Base-by-base conservation (phyloP, 2,113 vertebrate genomes). In the Poecile atricapillus region DNA sequence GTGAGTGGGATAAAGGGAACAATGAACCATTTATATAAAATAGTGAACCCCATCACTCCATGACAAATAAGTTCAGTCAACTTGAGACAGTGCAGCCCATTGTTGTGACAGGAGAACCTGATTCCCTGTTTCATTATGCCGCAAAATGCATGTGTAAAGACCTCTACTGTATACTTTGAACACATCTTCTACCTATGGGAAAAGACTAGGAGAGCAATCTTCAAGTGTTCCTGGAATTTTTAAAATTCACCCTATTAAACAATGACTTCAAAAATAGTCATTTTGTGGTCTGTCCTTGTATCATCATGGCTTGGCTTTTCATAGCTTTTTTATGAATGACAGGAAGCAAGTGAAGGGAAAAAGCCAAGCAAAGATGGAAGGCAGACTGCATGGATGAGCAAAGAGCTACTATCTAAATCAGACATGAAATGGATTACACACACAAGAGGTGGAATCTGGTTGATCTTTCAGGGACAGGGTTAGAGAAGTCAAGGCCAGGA, bases 331-430 rank as follows among this genome's bases (percentile, higher is more conserved):
- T 47, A 35, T 41, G 25, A 83, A 55, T 37, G 30, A 33, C 17
- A 73, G 27, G 27, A 91, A 88, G 79, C 4, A 21, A 70, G 11
- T 18, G 31, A 15, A 44, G 7, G 15, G 1, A 4, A 43, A 64
- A 69, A 59, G 7, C 0, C 30, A 63, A 53, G 19, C 0, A 0
- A 59, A 62, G 24, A 27, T 41, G 46, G 7, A 37, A 74, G 46
- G 18, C 2, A 0, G 15, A 28, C 43, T 85, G 39, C 4, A 11
- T 35, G 35, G 52, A 55, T 46, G 13, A 76, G 35, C 7, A 63
- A 83, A 58, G 23, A 63, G 1, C 11, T 76, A 23, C 10, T 41
- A 1, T 11, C 4, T 35, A 39, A 90, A 67, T 85, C 7, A 59
- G 71, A 59, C 4, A 7, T 31, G 23, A 64, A 78, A 65, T 60